A percentile compares a stretch with the other conserved stretches of the same genome.
These are phyloP conservation scores for Ormyrus rosae DNA, from an alignment of 2,888 invertebrate genomes.

Conservation along the genomic window DNA sequence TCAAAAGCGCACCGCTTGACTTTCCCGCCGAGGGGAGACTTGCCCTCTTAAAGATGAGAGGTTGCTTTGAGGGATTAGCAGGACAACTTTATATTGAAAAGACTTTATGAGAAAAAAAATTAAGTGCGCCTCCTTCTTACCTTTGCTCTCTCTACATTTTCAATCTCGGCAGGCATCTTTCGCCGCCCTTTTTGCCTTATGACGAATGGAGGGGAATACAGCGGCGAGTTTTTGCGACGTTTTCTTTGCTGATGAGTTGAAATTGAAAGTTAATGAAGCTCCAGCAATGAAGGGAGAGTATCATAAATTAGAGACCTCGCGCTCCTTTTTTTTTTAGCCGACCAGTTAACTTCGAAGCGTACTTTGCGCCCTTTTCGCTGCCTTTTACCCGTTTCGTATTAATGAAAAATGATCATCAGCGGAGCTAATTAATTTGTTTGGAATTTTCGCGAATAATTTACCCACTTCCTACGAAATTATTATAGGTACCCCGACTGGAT, in stretches of 20 bases:
- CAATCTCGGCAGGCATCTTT: slow-evolving; percentile 17
- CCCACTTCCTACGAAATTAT: no score
- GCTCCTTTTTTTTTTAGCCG: no score
- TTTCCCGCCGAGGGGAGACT: slow-evolving; percentile 13
- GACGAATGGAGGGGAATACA: background rate
- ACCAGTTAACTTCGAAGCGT: no score
- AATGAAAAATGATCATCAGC: no score
- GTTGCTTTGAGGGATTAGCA: slow-evolving; percentile 38
- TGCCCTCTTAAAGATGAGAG: background rate
- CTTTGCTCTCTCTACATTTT: slow-evolving; percentile 5
- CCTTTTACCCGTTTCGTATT: no score
- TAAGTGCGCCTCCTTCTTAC: slow-evolving; percentile 15
- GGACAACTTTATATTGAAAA: slow-evolving; percentile 25
- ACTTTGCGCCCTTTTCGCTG: no score
- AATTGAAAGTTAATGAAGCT: slow-evolving; percentile 42
- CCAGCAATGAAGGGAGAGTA: slow-evolving; percentile 17
- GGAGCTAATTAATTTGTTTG: no score
- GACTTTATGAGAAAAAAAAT: slow-evolving; percentile 23
- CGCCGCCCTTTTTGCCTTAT: background rate
- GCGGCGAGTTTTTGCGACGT: slow-evolving; percentile 7
- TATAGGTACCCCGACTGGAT: background rate
- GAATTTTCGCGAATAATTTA: no score
- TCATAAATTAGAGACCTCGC: background rate
- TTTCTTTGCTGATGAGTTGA: slow-evolving; percentile 11
- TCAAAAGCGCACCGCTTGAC: slow-evolving; percentile 40